Conservation (phyloP, 2,113 vertebrate genomes). For the Pygoscelis antarcticus region DNA sequence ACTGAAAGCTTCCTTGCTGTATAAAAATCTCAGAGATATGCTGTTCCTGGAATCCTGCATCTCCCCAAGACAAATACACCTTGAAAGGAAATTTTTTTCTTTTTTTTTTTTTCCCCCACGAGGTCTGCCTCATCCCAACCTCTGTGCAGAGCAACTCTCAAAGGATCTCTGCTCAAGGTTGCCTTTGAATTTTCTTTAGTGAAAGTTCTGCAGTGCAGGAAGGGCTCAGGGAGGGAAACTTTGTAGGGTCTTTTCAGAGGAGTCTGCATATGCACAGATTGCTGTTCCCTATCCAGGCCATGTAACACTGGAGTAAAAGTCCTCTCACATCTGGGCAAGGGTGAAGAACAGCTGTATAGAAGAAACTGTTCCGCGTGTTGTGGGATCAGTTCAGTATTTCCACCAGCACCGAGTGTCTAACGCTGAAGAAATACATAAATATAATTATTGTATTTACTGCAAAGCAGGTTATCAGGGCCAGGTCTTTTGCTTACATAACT, state of each 20-base stretch:
- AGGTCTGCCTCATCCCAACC: neutral
- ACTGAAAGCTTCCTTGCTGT: neutral
- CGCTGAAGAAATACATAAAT: neutral
- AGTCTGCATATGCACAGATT: neutral
- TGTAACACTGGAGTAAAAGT: neutral
- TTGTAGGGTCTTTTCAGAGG: neutral
- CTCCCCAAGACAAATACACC: neutral
- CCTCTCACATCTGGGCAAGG: neutral
- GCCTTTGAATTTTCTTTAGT: neutral
- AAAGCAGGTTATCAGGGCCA: neutral
- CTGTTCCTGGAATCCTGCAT: neutral
- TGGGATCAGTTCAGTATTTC: neutral
- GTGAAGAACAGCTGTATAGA: neutral
- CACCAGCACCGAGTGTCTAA: neutral
- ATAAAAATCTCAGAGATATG: neutral
- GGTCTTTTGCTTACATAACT: neutral
- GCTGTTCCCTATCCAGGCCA: neutral
- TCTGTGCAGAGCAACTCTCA: neutral
- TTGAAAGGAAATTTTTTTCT: neutral
- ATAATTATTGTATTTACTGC: neutral
- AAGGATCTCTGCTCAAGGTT: neutral
- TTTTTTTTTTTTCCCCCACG: too few species aligned
- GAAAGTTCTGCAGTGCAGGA: neutral
- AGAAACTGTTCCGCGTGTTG: neutral
- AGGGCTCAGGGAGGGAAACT: neutral